Conservation (phyloP, 2,797 vertebrate genomes). For the Rhabdomys pumilio region DNA sequence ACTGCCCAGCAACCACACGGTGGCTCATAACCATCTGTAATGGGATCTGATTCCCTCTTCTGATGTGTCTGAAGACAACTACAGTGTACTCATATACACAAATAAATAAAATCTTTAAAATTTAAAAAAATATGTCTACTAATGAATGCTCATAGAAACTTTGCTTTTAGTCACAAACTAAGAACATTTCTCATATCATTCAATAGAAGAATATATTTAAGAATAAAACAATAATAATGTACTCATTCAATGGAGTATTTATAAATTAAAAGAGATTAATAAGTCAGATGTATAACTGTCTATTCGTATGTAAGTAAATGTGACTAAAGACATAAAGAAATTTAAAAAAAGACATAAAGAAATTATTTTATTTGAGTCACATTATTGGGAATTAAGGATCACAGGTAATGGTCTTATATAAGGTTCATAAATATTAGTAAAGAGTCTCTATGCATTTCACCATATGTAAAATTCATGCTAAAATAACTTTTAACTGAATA, state of each 20-base stretch:
- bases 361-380: background rate
- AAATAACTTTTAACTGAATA: slow-evolving; percentile 63
- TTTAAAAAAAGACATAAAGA: background rate
- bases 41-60: too few relatives aligned
- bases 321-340: background rate
- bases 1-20: too few relatives aligned
- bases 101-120: too few relatives aligned
- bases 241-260: background rate
- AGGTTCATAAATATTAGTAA: slow-evolving; percentile 23
- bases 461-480: slow-evolving; percentile 3
- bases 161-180: slow-evolving; percentile 6
- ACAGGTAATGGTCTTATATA: background rate
- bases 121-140: background rate
- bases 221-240: background rate
- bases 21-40: too few relatives aligned
- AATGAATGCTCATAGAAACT: background rate
- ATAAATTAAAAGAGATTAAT: slow-evolving; percentile 13
- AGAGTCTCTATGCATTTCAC: slow-evolving; percentile 15
- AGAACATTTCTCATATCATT: background rate
- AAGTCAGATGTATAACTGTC: background rate
- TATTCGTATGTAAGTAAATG: background rate
- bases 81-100: too few relatives aligned
- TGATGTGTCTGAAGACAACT: too few relatives aligned
- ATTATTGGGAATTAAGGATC: background rate
- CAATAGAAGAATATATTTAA: background rate